Evolutionary conservation across 2,113 vertebrate species (phyloP), one percentile per base, ranked within the genome.

Genomic region (Chionodraco myersi): DNA sequence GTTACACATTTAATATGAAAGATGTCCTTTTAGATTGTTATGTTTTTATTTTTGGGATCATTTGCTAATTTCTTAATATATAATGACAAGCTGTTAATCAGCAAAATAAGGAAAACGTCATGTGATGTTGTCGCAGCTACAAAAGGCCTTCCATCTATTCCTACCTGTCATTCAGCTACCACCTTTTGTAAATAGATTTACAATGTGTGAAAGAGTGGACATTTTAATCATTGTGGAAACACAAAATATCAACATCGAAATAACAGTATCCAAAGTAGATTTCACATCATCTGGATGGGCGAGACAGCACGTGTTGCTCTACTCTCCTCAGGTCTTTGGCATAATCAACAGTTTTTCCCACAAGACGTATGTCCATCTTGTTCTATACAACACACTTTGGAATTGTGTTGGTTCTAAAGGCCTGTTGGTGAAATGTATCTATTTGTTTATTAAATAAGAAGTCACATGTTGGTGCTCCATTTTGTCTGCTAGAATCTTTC

Each of bases 1-100:
- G 41, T 59, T 34, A 21, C 36, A 70, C n/a, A 49, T 77, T 26
- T 10, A 49, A 47, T 14, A 54, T 74, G 18, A 0, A 68, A 72
- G 7, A 48, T 23, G 10, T 49, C 47, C 47, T 0, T 2, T 10
- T 15, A 47, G 54, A 18, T 70, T 12, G 41, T 10, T 45, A 26
- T 14, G 11, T 3, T 49, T 54, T 23, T 49, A 54, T 52, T 54
- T 72, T n/a, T 36, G 15, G 4, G 15, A 18, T 34, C 2, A 1
- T 23, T 72, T 26, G 23, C 15, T 4, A 23, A 4, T 14, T 30
- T 48, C 13, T 48, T 1, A 5, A 16, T 16, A 10, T 67, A 10
- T 53, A 26, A 10, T 2, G 56, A 9, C 3, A 11, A 36, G 52
- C 4, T 44, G 47, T 83, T n/a, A 70, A 71, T 47, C 58, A 16